phyloP scores from a whole-genome alignment of 37 sponge, comb jelly and placozoan genomes.

The Aplysina aerophoba region DNA sequence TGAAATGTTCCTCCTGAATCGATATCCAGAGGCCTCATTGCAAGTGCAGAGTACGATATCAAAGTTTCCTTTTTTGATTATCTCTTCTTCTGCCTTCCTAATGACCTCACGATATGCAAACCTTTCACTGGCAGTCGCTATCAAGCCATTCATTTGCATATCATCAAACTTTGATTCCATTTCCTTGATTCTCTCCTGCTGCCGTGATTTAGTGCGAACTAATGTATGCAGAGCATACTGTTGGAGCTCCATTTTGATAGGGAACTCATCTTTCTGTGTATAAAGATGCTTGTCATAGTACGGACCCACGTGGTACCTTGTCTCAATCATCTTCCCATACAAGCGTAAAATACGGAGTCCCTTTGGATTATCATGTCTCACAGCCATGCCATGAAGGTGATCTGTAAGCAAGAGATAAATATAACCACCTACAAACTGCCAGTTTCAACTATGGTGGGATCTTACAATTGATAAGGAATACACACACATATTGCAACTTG shows the following conservation, averaged over 20 bases:
- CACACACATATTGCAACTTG: no score
- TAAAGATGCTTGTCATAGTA: not conserved
- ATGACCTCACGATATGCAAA: not conserved
- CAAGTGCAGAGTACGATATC: slow-evolving; percentile 31
- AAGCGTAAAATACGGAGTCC: slow-evolving; percentile 32
- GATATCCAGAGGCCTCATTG: not conserved
- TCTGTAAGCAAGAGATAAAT: not conserved
- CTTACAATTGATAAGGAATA: not conserved
- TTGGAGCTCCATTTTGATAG: not conserved
- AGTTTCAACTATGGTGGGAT: no score
- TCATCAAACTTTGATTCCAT: not conserved
- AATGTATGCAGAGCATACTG: not conserved
- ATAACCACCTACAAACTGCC: no score
- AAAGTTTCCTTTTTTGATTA: not conserved
- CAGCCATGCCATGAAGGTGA: not conserved
- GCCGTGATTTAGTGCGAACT: not conserved
- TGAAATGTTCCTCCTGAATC: not conserved
- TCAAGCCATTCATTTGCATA: not conserved
- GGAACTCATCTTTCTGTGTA: not conserved
- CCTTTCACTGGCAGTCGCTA: not conserved
- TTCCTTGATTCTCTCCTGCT: not conserved
- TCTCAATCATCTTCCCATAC: slow-evolving; percentile 41
- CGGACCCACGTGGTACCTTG: slow-evolving; percentile 33
- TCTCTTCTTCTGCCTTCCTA: slow-evolving; percentile 1
- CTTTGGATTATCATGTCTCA: not conserved